Evolutionary conservation across 92 coral and sea anemone species (phyloP).

Genomic region (Zoanthus solanderi): DNA sequence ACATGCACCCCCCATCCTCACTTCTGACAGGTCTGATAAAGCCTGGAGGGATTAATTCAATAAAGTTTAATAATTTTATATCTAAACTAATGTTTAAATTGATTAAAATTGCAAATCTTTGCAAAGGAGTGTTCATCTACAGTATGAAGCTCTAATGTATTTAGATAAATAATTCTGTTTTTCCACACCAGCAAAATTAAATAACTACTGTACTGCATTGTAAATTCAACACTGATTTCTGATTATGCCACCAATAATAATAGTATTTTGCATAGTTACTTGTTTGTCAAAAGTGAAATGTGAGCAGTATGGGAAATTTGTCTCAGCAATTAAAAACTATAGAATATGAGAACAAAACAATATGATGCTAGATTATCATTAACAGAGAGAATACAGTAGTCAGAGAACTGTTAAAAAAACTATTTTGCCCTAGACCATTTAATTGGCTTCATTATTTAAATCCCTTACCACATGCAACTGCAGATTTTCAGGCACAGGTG

Average conservation of each 20-base stretch:
- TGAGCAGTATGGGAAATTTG: constrained; percentile 5
- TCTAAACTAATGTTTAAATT: not conserved
- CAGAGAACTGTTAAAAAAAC: not conserved
- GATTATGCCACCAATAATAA: not conserved
- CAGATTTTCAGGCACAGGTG: constrained; percentile 29
- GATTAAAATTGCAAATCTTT: not conserved
- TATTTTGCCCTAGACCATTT: not conserved
- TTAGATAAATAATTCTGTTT: not conserved
- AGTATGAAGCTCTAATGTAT: not conserved
- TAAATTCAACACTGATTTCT: not conserved
- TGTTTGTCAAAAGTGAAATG: not conserved
- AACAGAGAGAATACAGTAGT: constrained; percentile 7
- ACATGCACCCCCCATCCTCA: constrained; percentile 6
- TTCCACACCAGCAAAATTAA: constrained; percentile 4
- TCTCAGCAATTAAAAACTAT: not conserved
- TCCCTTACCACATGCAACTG: constrained; percentile 13
- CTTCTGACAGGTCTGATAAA: not conserved
- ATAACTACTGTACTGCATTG: constrained; percentile 4
- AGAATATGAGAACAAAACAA: not conserved
- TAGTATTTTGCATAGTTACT: not conserved
- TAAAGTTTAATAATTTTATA: not conserved
- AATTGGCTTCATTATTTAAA: constrained; percentile 1
- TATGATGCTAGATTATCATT: not conserved
- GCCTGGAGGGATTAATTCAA: not conserved
- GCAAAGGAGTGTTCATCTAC: not conserved